Evolutionary conservation across 1,140 invertebrate genomes (phyloP).

Genomic region (Drosophila lowei): DNA sequence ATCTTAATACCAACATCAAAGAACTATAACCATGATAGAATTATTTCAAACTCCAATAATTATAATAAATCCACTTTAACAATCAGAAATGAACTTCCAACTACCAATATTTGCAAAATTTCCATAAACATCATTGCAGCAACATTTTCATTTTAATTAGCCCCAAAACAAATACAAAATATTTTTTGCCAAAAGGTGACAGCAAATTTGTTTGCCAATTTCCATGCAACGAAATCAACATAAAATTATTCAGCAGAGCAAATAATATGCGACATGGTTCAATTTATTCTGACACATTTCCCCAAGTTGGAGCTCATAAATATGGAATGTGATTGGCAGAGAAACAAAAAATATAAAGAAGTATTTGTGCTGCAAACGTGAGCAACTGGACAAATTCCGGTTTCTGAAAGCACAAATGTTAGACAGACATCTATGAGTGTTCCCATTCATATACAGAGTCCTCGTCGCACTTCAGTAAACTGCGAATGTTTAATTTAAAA

Average conservation of each 20-base stretch:
- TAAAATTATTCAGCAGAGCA: neutral
- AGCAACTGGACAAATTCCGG: constrained; percentile 13
- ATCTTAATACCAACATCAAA: no score
- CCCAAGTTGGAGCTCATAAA: constrained; percentile 19
- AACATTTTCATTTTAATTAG: constrained; percentile 5
- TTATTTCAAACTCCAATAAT: no score
- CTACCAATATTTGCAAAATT: neutral
- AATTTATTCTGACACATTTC: constrained; percentile 6
- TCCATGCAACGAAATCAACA: neutral
- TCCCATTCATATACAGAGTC: constrained; percentile 13
- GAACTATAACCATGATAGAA: no score
- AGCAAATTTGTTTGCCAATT: constrained; percentile 6
- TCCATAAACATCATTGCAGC: neutral
- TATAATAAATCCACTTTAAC: no score
- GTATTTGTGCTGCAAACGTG: constrained; percentile 27
- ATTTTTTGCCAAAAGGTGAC: constrained; percentile 9
- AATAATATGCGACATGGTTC: constrained; percentile 10
- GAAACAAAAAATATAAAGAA: neutral
- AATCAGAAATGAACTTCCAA: no score
- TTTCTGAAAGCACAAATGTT: neutral
- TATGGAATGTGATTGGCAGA: constrained; percentile 7
- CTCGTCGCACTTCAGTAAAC: constrained; percentile 28
- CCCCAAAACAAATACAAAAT: constrained; percentile 11
- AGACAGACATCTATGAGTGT: constrained; percentile 26
- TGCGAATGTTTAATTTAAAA: neutral